phyloP scores from a whole-genome alignment of 2,888 invertebrate species.

The Cheiracanthium punctorium region DNA sequence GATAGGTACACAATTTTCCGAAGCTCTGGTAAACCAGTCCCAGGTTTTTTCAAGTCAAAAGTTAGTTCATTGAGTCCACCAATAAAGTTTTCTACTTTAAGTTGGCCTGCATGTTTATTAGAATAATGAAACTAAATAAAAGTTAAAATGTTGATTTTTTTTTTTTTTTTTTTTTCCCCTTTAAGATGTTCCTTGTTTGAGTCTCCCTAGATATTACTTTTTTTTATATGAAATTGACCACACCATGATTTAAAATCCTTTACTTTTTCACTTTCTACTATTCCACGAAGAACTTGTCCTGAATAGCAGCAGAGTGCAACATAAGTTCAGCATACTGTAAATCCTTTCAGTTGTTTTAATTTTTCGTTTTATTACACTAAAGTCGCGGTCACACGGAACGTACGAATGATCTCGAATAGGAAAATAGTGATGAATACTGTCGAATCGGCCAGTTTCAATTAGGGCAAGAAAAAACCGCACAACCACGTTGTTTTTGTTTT shows the following conservation, averaged over 20 bases:
- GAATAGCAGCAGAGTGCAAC: constrained; percentile 10
- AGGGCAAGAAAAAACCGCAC: constrained; percentile 7
- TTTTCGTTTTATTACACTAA: not conserved
- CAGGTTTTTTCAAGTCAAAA: constrained; percentile 1
- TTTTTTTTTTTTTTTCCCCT: not conserved
- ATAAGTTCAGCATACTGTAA: constrained; percentile 2
- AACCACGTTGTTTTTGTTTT: constrained; percentile 8
- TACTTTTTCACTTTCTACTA: constrained; percentile 17
- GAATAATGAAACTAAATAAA: not conserved
- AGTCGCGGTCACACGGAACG: not conserved
- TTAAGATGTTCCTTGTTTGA: not conserved
- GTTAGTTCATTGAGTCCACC: not conserved
- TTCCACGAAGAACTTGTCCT: not conserved
- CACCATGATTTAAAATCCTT: not conserved
- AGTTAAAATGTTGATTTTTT: constrained; percentile 4
- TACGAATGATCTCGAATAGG: constrained; percentile 2
- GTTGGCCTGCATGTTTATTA: constrained; percentile 5
- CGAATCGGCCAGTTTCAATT: not conserved
- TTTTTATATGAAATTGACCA: not conserved
- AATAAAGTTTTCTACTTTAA: constrained; percentile 9
- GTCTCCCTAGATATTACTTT: constrained; percentile 8
- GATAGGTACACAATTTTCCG: not conserved
- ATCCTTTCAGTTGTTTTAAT: constrained; percentile 3
- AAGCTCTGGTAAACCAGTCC: constrained; percentile 9
- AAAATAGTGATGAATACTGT: constrained; percentile 5